These are phyloP conservation scores for Percina caprodes DNA, from an alignment of 2,113 vertebrate genomes.

Conservation along the genomic window DNA sequence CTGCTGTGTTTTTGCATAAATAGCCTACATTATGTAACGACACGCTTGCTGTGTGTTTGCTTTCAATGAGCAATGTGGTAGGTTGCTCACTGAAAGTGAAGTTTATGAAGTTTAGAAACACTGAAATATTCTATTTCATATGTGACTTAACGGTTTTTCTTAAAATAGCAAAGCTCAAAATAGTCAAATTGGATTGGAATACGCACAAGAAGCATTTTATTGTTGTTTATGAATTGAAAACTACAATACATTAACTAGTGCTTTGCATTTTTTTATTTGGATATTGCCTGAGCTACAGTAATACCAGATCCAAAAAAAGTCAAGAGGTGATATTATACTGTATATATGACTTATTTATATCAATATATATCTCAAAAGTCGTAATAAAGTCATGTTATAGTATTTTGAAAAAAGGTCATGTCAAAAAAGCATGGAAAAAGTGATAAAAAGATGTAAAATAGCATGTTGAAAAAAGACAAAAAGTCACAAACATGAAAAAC, in stretches of 20 bases:
- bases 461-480: too few relatives aligned
- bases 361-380: too few relatives aligned
- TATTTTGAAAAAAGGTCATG: too few relatives aligned
- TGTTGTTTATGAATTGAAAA: slow-evolving; percentile 1
- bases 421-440: too few relatives aligned
- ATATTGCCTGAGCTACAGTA: too few relatives aligned
- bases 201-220: background rate
- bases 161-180: slow-evolving; percentile 1
- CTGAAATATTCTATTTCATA: slow-evolving; percentile 4
- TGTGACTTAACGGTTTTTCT: slow-evolving; percentile 10
- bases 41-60: slow-evolving; percentile 1
- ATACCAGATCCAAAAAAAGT: too few relatives aligned
- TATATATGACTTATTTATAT: too few relatives aligned
- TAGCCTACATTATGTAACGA: slow-evolving; percentile 31
- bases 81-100: background rate
- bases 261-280: too few relatives aligned
- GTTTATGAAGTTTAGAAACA: slow-evolving; percentile 19
- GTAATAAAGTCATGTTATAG: too few relatives aligned
- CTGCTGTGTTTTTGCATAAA: slow-evolving; percentile 37
- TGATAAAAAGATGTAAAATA: too few relatives aligned
- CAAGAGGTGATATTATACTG: too few relatives aligned
- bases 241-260: background rate
- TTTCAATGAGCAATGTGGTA: background rate
- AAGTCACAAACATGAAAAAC: too few relatives aligned
- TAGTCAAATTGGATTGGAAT: background rate